phyloP scores from a whole-genome alignment of 2,888 invertebrate genomes.

The Epirrhoe alternata region DNA sequence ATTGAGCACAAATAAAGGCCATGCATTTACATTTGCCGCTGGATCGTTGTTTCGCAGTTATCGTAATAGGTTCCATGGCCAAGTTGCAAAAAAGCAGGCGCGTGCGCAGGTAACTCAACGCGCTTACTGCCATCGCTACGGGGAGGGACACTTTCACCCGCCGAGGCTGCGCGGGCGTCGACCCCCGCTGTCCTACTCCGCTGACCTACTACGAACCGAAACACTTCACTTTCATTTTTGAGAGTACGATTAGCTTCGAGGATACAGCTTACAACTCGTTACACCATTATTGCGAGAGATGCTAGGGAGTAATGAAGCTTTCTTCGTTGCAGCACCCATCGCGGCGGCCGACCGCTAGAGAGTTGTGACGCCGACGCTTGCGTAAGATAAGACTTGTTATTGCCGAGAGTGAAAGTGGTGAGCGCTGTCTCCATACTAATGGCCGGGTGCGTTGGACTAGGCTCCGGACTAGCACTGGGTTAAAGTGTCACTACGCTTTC shows the following conservation, averaged over 20 bases:
- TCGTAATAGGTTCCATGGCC: constrained; percentile 83
- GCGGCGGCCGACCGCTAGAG: constrained; percentile 65
- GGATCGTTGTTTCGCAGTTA: constrained; percentile 77
- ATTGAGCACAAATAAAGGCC: constrained; percentile 73
- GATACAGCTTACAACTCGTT: constrained; percentile 71
- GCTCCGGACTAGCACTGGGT: constrained; percentile 63
- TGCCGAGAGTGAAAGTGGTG: constrained; percentile 82
- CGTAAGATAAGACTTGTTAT: constrained; percentile 82
- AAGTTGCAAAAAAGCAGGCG: constrained; percentile 82
- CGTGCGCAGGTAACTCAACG: constrained; percentile 74
- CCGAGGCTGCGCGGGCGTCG: constrained; percentile 84
- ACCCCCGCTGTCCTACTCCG: constrained; percentile 83
- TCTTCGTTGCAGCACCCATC: constrained; percentile 52
- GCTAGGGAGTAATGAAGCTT: constrained; percentile 31
- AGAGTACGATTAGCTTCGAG: constrained; percentile 74
- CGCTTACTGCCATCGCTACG: constrained; percentile 63
- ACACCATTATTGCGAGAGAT: constrained; percentile 62
- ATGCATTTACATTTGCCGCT: constrained; percentile 74
- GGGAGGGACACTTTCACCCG: constrained; percentile 81
- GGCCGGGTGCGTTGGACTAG: constrained; percentile 69
- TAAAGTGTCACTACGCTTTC: constrained; percentile 77
- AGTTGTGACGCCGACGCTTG: constrained; percentile 67
- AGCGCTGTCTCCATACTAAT: constrained; percentile 81
- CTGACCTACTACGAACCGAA: constrained; percentile 81
- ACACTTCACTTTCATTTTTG: constrained; percentile 83